Conservation (phyloP, 2,797 vertebrate genomes). For the Ispidina lecontei region DNA sequence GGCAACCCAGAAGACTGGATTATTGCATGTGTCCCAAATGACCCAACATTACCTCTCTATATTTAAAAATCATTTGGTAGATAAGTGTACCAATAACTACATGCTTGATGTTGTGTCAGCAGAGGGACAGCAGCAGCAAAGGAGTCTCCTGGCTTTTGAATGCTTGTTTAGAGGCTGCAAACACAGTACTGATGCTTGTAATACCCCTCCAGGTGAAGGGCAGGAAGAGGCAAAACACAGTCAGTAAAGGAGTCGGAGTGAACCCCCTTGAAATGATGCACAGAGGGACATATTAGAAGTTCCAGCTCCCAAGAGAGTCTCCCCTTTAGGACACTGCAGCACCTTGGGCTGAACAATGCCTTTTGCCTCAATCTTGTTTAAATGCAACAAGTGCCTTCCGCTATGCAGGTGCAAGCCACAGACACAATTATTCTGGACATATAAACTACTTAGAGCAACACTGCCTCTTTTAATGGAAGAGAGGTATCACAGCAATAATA, state of each 20-base stretch:
- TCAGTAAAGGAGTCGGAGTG: not conserved
- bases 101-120: not conserved
- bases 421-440: constrained; percentile 9
- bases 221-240: not conserved
- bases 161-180: not conserved
- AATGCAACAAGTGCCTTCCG: constrained; percentile 33
- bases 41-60: not conserved
- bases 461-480: not conserved
- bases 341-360: not conserved
- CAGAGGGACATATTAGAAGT: accelerated
- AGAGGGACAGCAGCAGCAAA: not conserved
- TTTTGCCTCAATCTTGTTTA: constrained; percentile 9
- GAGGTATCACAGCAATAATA: not conserved
- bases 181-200: not conserved
- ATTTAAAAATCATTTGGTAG: not conserved
- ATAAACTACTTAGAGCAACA: not conserved
- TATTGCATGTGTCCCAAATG: not conserved
- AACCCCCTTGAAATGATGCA: accelerated
- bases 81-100: too few species aligned
- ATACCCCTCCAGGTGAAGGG: not conserved
- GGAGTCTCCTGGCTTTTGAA: not conserved
- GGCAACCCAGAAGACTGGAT: not conserved
- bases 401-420: not conserved
- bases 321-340: not conserved
- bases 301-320: not conserved